Evolutionary conservation across 2,797 vertebrate genomes (phyloP).

Genomic region (Forpus xanthops): DNA sequence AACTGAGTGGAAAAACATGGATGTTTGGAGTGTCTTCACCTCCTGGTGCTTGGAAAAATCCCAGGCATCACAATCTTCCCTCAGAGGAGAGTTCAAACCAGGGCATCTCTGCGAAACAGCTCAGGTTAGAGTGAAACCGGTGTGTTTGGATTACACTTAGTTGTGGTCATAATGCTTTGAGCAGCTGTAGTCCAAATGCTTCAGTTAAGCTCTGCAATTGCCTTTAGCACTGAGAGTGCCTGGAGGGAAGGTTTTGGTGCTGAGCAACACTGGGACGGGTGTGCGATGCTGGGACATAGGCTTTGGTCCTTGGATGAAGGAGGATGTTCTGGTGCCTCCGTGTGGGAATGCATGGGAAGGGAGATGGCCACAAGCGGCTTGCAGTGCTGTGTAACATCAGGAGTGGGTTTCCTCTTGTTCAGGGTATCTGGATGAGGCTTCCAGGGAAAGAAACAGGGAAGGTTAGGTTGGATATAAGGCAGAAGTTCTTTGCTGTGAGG

Average conservation of each 20-base stretch:
- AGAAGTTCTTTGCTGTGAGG: background rate
- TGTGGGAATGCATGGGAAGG: rapidly evolving
- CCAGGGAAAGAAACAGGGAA: background rate
- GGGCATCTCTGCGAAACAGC: background rate
- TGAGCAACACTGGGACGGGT: background rate
- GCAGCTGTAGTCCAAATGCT: background rate
- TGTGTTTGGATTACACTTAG: background rate
- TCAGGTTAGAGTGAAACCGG: background rate
- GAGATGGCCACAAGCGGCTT: background rate
- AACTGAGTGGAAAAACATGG: constrained; percentile 21
- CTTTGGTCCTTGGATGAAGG: background rate
- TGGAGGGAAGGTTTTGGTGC: background rate
- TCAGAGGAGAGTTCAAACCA: background rate
- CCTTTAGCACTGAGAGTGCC: background rate
- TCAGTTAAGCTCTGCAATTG: background rate
- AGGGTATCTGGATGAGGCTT: background rate
- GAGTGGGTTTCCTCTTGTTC: background rate
- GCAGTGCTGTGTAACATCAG: background rate
- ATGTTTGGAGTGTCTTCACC: background rate
- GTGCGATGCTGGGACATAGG: background rate
- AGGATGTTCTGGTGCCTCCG: background rate
- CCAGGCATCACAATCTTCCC: background rate
- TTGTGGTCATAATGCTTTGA: background rate
- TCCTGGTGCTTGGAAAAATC: background rate
- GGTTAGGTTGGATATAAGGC: background rate